A percentile compares a stretch with the other conserved stretches of the same genome.
These are phyloP conservation scores for Leptinotarsa rubiginosa DNA, from an alignment of 2,888 invertebrate genomes.

Conservation along the genomic window DNA sequence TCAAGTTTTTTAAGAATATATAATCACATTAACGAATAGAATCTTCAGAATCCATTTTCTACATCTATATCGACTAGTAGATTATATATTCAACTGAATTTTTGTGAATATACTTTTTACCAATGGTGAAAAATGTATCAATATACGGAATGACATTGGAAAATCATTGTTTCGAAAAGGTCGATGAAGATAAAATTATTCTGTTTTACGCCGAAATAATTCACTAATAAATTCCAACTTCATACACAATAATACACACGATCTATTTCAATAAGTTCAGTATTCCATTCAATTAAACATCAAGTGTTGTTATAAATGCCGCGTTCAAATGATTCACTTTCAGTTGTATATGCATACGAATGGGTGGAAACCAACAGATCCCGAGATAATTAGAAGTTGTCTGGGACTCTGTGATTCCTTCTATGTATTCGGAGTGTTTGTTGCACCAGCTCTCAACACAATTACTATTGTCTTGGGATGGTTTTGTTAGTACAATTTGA, in stretches of 20 bases:
- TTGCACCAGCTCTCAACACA: neutral
- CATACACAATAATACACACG: neutral
- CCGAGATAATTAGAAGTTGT: conserved; percentile 7
- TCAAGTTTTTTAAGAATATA: too few species aligned
- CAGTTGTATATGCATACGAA: neutral
- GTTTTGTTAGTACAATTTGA: neutral
- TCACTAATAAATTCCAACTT: neutral
- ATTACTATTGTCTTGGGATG: neutral
- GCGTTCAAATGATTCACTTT: neutral
- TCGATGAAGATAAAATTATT: too few species aligned
- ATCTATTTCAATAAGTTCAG: neutral
- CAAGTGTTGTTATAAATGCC: neutral
- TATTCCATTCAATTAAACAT: neutral
- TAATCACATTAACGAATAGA: too few species aligned
- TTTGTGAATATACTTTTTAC: too few species aligned
- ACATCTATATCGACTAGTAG: too few species aligned
- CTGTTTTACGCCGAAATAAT: neutral
- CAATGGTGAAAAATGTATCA: too few species aligned
- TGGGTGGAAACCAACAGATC: conserved; percentile 5
- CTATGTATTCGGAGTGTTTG: neutral
- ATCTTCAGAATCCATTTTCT: too few species aligned
- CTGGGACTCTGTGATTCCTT: conserved; percentile 7
- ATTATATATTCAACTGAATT: too few species aligned
- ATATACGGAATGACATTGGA: too few species aligned
- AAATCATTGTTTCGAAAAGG: too few species aligned